A percentile compares a stretch with the other conserved stretches of the same genome.
These are phyloP conservation scores for Aplodontia rufa DNA, from an alignment of 2,113 vertebrate genomes.

Conservation along the genomic window DNA sequence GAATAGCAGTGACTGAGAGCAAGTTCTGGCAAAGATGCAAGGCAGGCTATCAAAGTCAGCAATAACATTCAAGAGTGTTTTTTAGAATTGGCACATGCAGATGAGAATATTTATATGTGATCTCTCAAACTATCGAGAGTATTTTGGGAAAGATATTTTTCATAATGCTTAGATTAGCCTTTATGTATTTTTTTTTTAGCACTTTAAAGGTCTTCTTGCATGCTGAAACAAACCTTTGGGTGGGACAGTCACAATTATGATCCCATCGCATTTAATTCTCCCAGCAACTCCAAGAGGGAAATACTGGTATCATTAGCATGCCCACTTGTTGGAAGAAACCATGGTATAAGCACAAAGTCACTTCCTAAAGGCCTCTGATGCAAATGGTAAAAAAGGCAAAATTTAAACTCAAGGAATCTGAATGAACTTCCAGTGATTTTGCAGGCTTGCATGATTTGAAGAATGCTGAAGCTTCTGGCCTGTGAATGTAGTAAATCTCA, in stretches of 20 bases:
- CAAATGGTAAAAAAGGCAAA: background rate
- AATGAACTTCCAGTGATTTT: background rate
- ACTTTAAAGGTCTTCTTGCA: background rate
- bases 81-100: slow-evolving; percentile 76
- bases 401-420: background rate
- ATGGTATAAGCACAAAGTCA: background rate
- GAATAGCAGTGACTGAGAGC: slow-evolving; percentile 75
- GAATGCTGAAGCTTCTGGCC: background rate
- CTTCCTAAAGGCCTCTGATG: background rate
- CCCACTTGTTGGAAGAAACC: background rate
- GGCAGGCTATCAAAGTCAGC: slow-evolving; percentile 79
- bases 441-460: background rate
- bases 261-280: background rate
- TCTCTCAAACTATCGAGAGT: slow-evolving; percentile 71
- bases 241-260: background rate
- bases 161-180: slow-evolving; percentile 46
- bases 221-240: background rate
- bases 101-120: slow-evolving; percentile 80
- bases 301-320: background rate
- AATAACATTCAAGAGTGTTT: slow-evolving; percentile 79
- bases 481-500: background rate
- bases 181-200: slow-evolving; percentile 50
- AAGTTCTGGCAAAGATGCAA: slow-evolving; percentile 76
- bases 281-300: background rate
- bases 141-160: slow-evolving; percentile 70